Conservation (phyloP, 2,888 invertebrate species). For the Nysson spinosus region DNA sequence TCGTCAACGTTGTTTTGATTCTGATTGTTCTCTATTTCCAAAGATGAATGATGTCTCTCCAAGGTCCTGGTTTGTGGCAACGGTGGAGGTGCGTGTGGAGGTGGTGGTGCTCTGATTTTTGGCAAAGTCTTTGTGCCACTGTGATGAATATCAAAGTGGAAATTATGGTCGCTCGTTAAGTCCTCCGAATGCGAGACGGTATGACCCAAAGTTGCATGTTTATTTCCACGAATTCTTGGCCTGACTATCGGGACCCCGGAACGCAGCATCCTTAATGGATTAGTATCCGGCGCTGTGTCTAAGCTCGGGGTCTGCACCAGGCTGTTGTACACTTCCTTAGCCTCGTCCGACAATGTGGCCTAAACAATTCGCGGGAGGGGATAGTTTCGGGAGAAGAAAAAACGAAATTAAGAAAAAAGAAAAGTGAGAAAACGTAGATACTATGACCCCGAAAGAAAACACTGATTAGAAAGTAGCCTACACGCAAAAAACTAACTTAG, state of each 20-base stretch:
- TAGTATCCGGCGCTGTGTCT: constrained; percentile 75
- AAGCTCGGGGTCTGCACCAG: constrained; percentile 85
- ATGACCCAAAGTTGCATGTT: constrained; percentile 72
- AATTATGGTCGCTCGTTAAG: constrained; percentile 46
- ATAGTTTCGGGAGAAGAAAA: constrained; percentile 66
- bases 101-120: constrained; percentile 68
- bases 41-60: constrained; percentile 63
- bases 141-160: constrained; percentile 67
- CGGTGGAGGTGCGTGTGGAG: constrained; percentile 63
- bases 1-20: constrained; percentile 72
- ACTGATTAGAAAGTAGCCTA: constrained; percentile 1
- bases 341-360: constrained; percentile 91
- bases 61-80: constrained; percentile 51
- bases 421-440: constrained; percentile 51
- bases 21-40: constrained; percentile 68
- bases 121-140: constrained; percentile 72
- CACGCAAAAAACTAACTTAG: too few species aligned
- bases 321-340: constrained; percentile 94
- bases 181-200: constrained; percentile 60
- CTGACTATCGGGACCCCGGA: constrained; percentile 81
- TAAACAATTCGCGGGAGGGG: constrained; percentile 78
- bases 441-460: constrained; percentile 18
- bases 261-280: constrained; percentile 84
- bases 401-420: constrained; percentile 57
- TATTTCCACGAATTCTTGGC: constrained; percentile 79